phyloP scores from a whole-genome alignment of 2,888 invertebrate species.

The Tricholauxania praeusta region DNA sequence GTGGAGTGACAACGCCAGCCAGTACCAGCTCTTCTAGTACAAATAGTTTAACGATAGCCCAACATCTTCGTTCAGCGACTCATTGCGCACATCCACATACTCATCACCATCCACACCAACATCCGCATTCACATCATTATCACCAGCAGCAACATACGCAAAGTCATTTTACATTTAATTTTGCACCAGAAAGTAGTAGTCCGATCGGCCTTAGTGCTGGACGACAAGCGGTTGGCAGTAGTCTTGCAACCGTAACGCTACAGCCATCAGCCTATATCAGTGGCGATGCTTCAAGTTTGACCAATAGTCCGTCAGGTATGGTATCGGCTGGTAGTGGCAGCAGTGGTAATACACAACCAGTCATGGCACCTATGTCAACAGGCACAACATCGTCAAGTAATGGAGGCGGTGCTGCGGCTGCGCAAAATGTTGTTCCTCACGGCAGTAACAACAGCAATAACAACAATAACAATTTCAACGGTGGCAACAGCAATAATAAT shows the following conservation, averaged over 20 bases:
- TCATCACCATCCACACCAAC: slow-evolving; percentile 31
- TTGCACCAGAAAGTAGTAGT: slow-evolving; percentile 51
- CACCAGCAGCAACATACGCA: slow-evolving; percentile 49
- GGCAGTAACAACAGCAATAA: slow-evolving; percentile 41
- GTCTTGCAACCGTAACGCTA: not conserved
- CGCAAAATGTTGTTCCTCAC: slow-evolving; percentile 26
- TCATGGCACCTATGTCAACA: slow-evolving; percentile 54
- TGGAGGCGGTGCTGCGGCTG: slow-evolving; percentile 31
- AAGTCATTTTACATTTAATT: slow-evolving; percentile 57
- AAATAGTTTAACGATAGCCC: slow-evolving; percentile 53
- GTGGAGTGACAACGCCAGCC: slow-evolving; percentile 53
- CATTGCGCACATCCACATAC: slow-evolving; percentile 37
- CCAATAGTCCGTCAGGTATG: slow-evolving; percentile 1
- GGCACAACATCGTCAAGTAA: slow-evolving; percentile 51
- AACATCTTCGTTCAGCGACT: slow-evolving; percentile 40
- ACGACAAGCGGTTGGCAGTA: not conserved
- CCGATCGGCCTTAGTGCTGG: slow-evolving; percentile 48
- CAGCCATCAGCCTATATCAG: too few species aligned
- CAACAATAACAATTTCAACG: slow-evolving; percentile 43
- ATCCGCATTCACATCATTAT: slow-evolving; percentile 31
- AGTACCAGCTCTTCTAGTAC: slow-evolving; percentile 60
- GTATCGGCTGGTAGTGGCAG: slow-evolving; percentile 38
- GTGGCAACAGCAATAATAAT: slow-evolving; percentile 26
- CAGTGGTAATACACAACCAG: slow-evolving; percentile 46
- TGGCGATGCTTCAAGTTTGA: too few species aligned